These are phyloP conservation scores for Drosophila atripex DNA, from an alignment of 2,888 invertebrate genomes.

Conservation along the genomic window DNA sequence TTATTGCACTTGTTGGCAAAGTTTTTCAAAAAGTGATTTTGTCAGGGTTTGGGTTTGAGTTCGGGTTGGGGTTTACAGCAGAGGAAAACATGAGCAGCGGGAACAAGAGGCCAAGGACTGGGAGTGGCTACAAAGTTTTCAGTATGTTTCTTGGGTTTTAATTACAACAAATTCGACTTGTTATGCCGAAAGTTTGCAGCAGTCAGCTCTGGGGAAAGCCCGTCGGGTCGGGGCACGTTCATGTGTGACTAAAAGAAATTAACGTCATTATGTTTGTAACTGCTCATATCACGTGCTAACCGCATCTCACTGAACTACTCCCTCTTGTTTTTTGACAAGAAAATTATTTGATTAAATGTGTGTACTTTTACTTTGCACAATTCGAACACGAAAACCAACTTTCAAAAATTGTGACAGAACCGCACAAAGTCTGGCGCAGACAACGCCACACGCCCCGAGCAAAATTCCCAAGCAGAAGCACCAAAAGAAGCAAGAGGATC, in stretches of 20 bases:
- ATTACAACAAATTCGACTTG: conserved; percentile 78
- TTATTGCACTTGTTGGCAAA: conserved; percentile 79
- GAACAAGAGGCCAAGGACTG: neutral
- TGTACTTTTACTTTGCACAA: conserved; percentile 73
- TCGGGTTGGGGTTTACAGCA: neutral
- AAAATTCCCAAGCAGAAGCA: conserved; percentile 65
- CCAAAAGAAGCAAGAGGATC: conserved; percentile 39
- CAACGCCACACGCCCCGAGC: conserved; percentile 61
- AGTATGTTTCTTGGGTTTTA: conserved; percentile 75
- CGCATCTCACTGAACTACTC: conserved; percentile 54
- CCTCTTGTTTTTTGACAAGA: conserved; percentile 31
- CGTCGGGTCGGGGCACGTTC: conserved; percentile 29
- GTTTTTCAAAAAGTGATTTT: conserved; percentile 75
- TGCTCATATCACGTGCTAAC: conserved; percentile 75
- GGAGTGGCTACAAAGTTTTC: conserved; percentile 51
- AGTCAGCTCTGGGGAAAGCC: conserved; percentile 8
- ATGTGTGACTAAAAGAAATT: conserved; percentile 63
- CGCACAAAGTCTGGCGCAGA: conserved; percentile 65
- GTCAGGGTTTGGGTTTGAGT: conserved; percentile 43
- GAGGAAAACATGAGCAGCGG: neutral
- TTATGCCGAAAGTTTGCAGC: conserved; percentile 56
- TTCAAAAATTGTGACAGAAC: conserved; percentile 63
- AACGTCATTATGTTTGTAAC: conserved; percentile 71
- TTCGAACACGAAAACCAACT: conserved; percentile 56
- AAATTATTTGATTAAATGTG: conserved; percentile 54